Evolutionary conservation across 2,797 vertebrate species (phyloP).

Genomic region (Ctenosaura bakeri): DNA sequence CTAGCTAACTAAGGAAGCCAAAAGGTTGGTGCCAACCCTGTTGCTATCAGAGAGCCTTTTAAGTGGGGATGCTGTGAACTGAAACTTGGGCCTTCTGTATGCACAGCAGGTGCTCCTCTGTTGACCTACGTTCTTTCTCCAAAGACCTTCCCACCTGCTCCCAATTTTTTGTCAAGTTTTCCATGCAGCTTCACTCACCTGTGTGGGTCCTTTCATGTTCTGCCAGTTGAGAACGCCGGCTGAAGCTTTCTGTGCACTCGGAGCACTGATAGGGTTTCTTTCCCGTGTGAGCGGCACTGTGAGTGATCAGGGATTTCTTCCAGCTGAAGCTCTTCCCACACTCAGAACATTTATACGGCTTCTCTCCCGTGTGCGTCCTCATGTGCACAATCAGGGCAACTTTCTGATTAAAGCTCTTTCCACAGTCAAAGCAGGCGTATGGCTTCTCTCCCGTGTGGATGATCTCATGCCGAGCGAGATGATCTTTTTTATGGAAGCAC

Average conservation of each 20-base stretch:
- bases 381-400: constrained; percentile 38
- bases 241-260: constrained; percentile 33
- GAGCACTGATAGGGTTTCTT: constrained; percentile 39
- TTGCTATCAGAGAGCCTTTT: neutral
- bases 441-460: constrained; percentile 47
- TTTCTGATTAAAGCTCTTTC: constrained; percentile 46
- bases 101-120: neutral
- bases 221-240: constrained; percentile 18
- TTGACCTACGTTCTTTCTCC: neutral
- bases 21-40: neutral
- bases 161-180: neutral
- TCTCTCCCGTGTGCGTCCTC: constrained; percentile 43
- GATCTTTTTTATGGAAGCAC: constrained; percentile 45
- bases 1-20: neutral
- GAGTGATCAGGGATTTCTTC: constrained; percentile 42
- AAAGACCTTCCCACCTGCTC: neutral
- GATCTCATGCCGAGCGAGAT: constrained; percentile 39
- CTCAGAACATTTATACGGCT: constrained; percentile 34
- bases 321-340: constrained; percentile 44
- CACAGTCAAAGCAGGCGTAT: constrained; percentile 14
- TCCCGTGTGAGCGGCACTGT: constrained; percentile 17
- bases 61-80: neutral
- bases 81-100: neutral
- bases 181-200: neutral
- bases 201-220: constrained; percentile 34